These are phyloP conservation scores for Falco columbarius DNA, from an alignment of 2,797 vertebrate species.

Conservation along the genomic window DNA sequence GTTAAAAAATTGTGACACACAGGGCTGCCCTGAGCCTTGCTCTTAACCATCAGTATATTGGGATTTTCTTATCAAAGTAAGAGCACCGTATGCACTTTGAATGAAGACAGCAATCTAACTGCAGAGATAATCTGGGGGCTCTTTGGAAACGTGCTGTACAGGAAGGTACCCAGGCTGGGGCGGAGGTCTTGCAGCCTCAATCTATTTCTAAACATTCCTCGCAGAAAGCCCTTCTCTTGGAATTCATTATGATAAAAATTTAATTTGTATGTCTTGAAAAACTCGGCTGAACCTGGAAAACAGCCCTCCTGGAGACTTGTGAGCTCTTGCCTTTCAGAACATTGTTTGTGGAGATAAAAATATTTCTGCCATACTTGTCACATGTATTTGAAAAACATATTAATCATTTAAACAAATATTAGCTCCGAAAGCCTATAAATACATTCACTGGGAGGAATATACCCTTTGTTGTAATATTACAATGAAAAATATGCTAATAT, in stretches of 20 bases:
- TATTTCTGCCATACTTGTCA: slow-evolving; percentile 74
- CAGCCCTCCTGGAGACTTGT: neutral
- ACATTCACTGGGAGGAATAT: slow-evolving; percentile 69
- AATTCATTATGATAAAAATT: slow-evolving; percentile 9
- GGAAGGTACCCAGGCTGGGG: neutral
- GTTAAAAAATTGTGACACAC: neutral
- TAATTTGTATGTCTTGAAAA: neutral
- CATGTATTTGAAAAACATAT: slow-evolving; percentile 78
- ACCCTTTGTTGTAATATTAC: slow-evolving; percentile 72
- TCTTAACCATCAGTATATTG: neutral
- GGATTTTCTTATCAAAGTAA: neutral
- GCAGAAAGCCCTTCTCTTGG: neutral
- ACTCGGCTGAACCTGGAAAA: slow-evolving; percentile 22
- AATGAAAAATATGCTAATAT: slow-evolving; percentile 79
- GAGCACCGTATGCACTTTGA: neutral
- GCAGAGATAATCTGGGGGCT: neutral
- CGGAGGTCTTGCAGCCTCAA: neutral
- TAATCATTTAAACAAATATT: slow-evolving; percentile 83
- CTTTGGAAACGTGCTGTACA: rapidly evolving
- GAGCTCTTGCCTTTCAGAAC: slow-evolving; percentile 50
- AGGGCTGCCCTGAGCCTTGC: neutral
- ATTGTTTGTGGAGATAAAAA: slow-evolving; percentile 66
- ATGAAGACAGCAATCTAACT: neutral
- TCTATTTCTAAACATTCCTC: neutral
- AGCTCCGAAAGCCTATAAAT: slow-evolving; percentile 75